Base-by-base conservation (phyloP, 2,888 invertebrate species). In the Andrena bucephala region DNA sequence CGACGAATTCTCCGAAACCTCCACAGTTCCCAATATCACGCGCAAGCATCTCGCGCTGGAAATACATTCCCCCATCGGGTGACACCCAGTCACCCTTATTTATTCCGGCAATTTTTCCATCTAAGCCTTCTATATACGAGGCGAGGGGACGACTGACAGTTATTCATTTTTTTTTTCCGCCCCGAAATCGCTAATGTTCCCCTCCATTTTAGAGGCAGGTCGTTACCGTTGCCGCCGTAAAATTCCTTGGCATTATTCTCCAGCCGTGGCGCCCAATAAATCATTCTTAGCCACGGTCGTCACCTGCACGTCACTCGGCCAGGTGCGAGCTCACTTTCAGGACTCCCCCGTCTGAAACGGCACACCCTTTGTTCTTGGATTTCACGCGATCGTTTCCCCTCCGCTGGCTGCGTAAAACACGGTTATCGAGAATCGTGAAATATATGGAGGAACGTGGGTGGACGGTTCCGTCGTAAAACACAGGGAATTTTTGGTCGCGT, bases 361-460 rank as follows among this genome's bases (percentile, higher is more conserved):
- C 36, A 2, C 60, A 7, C 60, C 31, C 52, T 59, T 76, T 69
- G 72, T 69, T 52, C 72, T 10, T 2, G 54, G n/a, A 72, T 81
- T 33, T 54, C 62, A 16, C 42, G 42, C 60, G 67, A 75, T 81
- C 70, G 50, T 60, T 72, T 72, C 54, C 65, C 54, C 20, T 48
- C 5, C 4, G 52, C 13, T 0, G 20, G 29, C 31, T 57, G 50
- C 52, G 50, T 27, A 57, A 57, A 50, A 27, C 62, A 24, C 48
- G 33, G 67, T 81, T 76, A 76, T 76, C 81, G 68, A 60, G 67
- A 62, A 63, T 69, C 63, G 54, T 69, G 59, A 70, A 72, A 75
- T 63, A 81, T 27, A 73, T 4, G 54, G n/a, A 8, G 57, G 13
- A 7, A n/a, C n/a, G 57, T 16, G 33, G 50, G 50, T 4, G 31